phyloP scores from a whole-genome alignment of 2,113 vertebrate genomes.

The Laticauda laticaudata region DNA sequence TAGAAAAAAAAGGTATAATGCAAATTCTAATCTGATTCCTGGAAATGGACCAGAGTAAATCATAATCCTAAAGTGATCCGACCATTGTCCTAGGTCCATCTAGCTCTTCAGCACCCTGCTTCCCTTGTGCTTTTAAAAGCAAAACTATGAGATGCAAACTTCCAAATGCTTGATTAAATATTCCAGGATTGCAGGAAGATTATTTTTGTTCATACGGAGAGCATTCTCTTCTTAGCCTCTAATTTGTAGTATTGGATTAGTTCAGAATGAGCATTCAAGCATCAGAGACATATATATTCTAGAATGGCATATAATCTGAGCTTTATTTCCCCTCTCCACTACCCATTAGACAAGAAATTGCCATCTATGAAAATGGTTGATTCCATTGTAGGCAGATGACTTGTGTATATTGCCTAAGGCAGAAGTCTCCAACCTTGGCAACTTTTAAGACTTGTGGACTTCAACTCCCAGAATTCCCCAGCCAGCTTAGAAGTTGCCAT shows the following conservation, averaged over 20 bases:
- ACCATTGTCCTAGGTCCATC: slow-evolving; percentile 21
- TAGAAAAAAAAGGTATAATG: slow-evolving; percentile 3
- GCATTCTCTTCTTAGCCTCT: background rate
- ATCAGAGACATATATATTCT: background rate
- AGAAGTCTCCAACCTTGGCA: background rate
- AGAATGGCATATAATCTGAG: background rate
- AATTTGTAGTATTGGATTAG: background rate
- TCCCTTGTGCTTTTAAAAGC: slow-evolving; percentile 51
- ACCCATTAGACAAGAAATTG: background rate
- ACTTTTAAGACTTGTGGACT: background rate
- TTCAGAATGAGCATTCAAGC: background rate
- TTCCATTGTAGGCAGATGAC: background rate
- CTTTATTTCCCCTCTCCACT: background rate
- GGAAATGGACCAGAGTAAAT: slow-evolving; percentile 37
- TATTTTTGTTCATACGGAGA: background rate
- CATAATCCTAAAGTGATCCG: slow-evolving; percentile 45
- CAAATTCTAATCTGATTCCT: slow-evolving; percentile 45
- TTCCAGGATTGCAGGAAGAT: background rate
- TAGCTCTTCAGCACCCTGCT: slow-evolving; percentile 44
- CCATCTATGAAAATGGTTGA: background rate
- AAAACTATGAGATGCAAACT: slow-evolving; percentile 41
- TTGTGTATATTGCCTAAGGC: background rate
- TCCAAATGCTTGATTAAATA: background rate
- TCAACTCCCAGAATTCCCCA: background rate
- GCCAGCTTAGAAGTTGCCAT: background rate